Conservation (phyloP, 1,140 invertebrate genomes). For the Bombus breviceps region DNA sequence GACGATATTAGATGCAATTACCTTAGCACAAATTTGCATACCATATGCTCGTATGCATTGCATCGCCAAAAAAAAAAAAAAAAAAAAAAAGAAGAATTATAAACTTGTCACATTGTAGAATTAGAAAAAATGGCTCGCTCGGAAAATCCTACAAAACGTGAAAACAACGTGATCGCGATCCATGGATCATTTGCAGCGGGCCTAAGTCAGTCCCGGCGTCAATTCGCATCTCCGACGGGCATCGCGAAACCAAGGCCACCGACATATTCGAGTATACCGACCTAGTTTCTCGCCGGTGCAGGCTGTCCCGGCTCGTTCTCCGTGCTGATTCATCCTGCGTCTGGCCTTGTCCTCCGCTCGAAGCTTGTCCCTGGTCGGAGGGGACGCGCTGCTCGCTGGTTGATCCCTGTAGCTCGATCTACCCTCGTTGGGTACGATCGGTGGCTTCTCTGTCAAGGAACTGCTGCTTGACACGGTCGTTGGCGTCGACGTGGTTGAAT, state of each 20-base stretch:
- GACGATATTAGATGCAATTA: no score
- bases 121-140: no score
- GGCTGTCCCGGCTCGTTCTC: conserved; percentile 65
- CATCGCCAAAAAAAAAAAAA: no score
- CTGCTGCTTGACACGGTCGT: conserved; percentile 6
- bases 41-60: no score
- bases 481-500: conserved; percentile 40
- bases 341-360: conserved; percentile 88
- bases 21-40: no score
- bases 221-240: neutral
- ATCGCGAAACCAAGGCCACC: neutral
- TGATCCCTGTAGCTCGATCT: conserved; percentile 84
- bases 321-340: conserved; percentile 77
- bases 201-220: neutral
- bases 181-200: neutral
- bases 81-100: no score
- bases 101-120: no score
- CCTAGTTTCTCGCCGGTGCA: conserved; percentile 76
- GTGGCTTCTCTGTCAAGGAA: conserved; percentile 72
- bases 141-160: no score
- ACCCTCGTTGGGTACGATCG: conserved; percentile 71
- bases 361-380: conserved; percentile 89
- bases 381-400: conserved; percentile 88
- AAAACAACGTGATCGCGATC: no score
- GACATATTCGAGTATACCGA: conserved; percentile 51